These are phyloP conservation scores for Pandemis cinnamomeana DNA, from an alignment of 2,888 invertebrate genomes.

Conservation along the genomic window DNA sequence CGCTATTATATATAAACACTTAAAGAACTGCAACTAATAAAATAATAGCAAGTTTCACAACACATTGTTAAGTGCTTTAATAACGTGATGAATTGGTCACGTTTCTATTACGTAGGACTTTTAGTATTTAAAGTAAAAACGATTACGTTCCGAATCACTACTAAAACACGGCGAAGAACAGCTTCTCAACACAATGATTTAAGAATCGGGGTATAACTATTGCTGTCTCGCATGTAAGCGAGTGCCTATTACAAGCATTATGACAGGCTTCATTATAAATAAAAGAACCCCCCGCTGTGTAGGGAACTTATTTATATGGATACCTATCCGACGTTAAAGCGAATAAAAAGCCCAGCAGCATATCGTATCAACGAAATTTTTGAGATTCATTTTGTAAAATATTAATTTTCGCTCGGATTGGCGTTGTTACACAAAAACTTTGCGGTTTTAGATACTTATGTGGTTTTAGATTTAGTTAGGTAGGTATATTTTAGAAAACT, in stretches of 20 bases:
- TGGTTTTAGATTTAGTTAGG: not conserved
- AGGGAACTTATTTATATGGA: constrained; percentile 36
- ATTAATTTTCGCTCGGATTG: constrained; percentile 29
- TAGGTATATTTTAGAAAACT: constrained; percentile 6
- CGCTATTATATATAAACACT: too few relatives aligned
- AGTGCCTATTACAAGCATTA: constrained; percentile 35
- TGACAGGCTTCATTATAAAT: constrained; percentile 39
- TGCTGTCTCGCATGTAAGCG: constrained; percentile 22
- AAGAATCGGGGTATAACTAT: constrained; percentile 1
- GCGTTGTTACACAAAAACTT: not conserved
- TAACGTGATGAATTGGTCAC: too few relatives aligned
- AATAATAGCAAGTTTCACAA: not conserved
- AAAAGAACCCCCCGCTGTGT: constrained; percentile 38
- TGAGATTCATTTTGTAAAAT: constrained; percentile 31
- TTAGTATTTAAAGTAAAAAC: too few relatives aligned
- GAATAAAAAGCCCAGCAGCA: constrained; percentile 31
- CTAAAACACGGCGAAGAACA: constrained; percentile 14
- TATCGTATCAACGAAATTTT: constrained; percentile 31
- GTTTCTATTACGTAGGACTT: too few relatives aligned
- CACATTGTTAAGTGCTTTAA: too few relatives aligned
- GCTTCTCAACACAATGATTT: constrained; percentile 20
- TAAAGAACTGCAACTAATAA: not conserved
- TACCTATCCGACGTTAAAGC: constrained; percentile 17
- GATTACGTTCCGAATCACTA: not conserved
- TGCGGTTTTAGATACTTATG: not conserved